phyloP scores from a whole-genome alignment of 2,113 vertebrate species.

The Peromyscus leucopus region DNA sequence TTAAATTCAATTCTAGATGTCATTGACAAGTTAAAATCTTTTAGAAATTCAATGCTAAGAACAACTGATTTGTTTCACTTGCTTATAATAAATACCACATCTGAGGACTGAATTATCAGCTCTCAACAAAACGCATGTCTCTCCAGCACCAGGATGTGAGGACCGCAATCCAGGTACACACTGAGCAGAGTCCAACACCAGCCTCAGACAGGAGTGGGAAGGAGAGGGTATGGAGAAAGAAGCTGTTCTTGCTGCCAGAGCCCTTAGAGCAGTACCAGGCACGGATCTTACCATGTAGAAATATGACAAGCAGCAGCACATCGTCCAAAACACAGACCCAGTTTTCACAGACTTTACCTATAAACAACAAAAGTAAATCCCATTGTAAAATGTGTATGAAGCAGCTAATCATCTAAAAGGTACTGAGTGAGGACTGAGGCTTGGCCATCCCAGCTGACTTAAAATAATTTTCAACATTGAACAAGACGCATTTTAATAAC shows the following conservation, averaged over 20 bases:
- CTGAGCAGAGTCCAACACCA: slow-evolving; percentile 22
- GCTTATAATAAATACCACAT: not conserved
- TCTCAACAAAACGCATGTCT: not conserved
- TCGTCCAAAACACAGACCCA: slow-evolving; percentile 97
- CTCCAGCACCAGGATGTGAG: not conserved
- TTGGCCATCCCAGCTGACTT: not conserved
- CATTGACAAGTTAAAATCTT: slow-evolving; percentile 42
- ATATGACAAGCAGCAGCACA: slow-evolving; percentile 97
- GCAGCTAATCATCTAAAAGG: not conserved
- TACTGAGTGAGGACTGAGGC: not conserved
- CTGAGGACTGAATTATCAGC: slow-evolving; percentile 17
- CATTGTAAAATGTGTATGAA: slow-evolving; percentile 14
- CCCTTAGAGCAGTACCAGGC: not conserved
- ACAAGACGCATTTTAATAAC: slow-evolving; percentile 39
- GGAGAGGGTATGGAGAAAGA: not conserved
- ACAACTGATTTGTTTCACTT: slow-evolving; percentile 15
- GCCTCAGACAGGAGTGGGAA: not conserved
- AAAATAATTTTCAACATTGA: not conserved
- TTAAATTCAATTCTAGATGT: not conserved
- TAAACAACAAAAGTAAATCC: slow-evolving; percentile 67
- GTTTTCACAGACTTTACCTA: slow-evolving; percentile 99
- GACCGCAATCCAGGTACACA: not conserved
- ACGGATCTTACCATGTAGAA: slow-evolving; percentile 96
- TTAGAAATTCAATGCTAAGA: slow-evolving; percentile 28
- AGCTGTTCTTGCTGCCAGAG: not conserved